Evolutionary conservation across 2,113 vertebrate species (phyloP).

Genomic region (Lagopus muta): DNA sequence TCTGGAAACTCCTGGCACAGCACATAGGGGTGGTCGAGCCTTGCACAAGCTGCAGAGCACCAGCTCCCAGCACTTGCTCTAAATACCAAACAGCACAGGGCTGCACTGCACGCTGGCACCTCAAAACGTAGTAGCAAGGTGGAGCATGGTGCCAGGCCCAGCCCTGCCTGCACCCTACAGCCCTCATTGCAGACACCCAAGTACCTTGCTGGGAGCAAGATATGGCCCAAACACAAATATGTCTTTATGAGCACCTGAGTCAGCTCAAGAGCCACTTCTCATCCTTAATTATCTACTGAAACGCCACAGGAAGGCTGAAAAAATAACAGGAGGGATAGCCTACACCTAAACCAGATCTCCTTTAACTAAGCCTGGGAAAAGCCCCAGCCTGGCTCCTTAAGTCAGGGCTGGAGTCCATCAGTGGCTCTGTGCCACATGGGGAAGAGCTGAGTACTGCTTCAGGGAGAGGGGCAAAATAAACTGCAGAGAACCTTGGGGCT

Average conservation of each 20-base stretch:
- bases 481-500: background rate
- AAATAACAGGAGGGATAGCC: rapidly evolving
- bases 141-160: rapidly evolving
- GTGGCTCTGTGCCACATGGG: background rate
- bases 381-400: background rate
- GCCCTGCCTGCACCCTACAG: rapidly evolving
- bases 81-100: background rate
- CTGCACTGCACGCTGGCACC: background rate
- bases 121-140: rapidly evolving
- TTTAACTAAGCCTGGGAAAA: background rate
- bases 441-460: too few species aligned
- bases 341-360: background rate
- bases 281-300: background rate
- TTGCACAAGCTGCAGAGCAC: background rate
- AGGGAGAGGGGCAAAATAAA: background rate
- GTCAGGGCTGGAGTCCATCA: background rate
- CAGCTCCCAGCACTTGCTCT: background rate
- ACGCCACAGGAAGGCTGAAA: background rate
- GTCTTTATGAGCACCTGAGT: background rate
- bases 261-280: background rate
- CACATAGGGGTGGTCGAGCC: background rate
- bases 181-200: rapidly evolving
- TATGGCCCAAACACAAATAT: background rate
- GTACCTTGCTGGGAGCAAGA: background rate
- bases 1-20: background rate